These are phyloP conservation scores for Drosophila sordidapex DNA, from an alignment of 2,888 invertebrate species.

Conservation along the genomic window DNA sequence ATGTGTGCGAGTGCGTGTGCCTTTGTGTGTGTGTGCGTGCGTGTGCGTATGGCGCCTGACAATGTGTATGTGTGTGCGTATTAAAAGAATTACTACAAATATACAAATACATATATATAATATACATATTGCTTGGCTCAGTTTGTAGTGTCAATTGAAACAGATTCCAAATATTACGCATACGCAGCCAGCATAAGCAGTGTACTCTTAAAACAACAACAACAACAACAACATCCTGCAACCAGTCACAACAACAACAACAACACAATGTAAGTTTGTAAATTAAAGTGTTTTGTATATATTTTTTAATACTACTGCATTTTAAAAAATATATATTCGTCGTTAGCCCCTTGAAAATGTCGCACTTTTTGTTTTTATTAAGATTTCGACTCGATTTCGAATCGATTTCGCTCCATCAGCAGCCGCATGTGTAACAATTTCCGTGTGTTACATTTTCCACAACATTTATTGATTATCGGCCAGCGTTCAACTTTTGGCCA, in stretches of 20 bases:
- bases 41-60: constrained; percentile 36
- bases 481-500: constrained; percentile 16
- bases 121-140: constrained; percentile 18
- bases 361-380: constrained; percentile 18
- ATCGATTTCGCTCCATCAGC: constrained; percentile 52
- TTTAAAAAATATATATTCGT: not conserved
- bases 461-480: constrained; percentile 74
- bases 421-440: constrained; percentile 61
- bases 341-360: constrained; percentile 5
- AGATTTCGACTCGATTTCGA: constrained; percentile 33
- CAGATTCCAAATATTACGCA: constrained; percentile 41
- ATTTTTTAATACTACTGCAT: not conserved
- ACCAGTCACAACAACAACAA: constrained; percentile 11
- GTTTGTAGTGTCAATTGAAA: constrained; percentile 67
- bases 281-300: not conserved
- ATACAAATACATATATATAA: not conserved
- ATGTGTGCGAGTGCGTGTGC: constrained; percentile 31
- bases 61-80: constrained; percentile 32
- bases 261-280: constrained; percentile 63
- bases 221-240: constrained; percentile 13
- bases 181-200: constrained; percentile 35
- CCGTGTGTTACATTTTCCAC: constrained; percentile 60
- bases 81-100: constrained; percentile 34
- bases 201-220: not conserved
- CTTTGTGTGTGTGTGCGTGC: constrained; percentile 16